phyloP scores from a whole-genome alignment of 2,888 invertebrate species.

The Nemotelus nigrinus region DNA sequence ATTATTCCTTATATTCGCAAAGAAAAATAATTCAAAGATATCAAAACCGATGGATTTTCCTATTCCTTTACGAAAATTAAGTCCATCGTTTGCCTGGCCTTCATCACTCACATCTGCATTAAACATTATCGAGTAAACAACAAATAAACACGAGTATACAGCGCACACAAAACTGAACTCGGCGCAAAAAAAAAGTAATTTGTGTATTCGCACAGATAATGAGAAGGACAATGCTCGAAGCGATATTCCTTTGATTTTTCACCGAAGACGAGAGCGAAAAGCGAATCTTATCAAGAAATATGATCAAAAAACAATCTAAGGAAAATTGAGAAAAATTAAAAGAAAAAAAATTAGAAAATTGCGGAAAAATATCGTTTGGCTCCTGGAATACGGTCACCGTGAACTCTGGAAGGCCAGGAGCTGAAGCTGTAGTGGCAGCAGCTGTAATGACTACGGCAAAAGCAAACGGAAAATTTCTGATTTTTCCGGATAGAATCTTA shows the following conservation, averaged over 20 bases:
- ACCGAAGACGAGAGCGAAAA: not conserved
- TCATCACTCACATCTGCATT: conserved; percentile 29
- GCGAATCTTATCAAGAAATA: conserved; percentile 23
- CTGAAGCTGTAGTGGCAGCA: too few relatives aligned
- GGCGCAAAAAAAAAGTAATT: conserved; percentile 5
- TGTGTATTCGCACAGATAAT: conserved; percentile 18
- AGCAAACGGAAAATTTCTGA: too few relatives aligned
- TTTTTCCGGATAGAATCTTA: conserved; percentile 14
- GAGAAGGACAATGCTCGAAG: conserved; percentile 36
- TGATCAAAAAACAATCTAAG: conserved; percentile 35
- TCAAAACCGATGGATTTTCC: not conserved
- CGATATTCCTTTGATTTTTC: conserved; percentile 43
- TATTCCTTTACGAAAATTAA: not conserved
- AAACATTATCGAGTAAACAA: conserved; percentile 41
- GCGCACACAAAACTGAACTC: too few relatives aligned
- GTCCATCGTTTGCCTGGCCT: not conserved
- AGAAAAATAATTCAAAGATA: not conserved
- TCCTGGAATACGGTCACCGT: too few relatives aligned
- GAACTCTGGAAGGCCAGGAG: too few relatives aligned
- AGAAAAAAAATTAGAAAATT: not conserved
- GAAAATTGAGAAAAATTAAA: conserved; percentile 21
- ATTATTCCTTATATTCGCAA: conserved; percentile 17
- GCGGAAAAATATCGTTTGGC: too few relatives aligned
- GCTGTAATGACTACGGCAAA: too few relatives aligned
- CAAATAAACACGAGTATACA: not conserved